phyloP scores from a whole-genome alignment of 1,140 invertebrate species.

The Steinernema khuongi region DNA sequence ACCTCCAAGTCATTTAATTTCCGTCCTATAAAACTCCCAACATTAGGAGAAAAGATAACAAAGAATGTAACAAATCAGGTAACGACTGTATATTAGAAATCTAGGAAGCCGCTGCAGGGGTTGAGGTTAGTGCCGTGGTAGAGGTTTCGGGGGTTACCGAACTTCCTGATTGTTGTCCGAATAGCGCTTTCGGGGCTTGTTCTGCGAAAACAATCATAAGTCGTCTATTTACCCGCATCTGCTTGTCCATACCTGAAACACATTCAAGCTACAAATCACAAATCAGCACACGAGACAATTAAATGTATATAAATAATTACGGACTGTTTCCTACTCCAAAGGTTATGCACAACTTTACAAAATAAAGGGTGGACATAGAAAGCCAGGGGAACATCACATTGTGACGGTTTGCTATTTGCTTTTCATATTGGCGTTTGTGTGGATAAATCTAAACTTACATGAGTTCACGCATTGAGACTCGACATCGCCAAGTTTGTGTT shows the following conservation, averaged over 20 bases:
- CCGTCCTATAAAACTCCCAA: no score
- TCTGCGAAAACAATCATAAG: slow-evolving; percentile 46
- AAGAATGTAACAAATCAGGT: no score
- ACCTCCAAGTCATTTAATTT: no score
- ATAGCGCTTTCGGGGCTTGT: slow-evolving; percentile 40
- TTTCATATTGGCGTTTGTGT: background rate
- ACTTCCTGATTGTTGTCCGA: slow-evolving; percentile 23
- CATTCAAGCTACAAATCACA: background rate
- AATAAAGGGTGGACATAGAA: no score
- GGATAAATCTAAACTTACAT: slow-evolving; percentile 32
- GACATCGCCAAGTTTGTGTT: slow-evolving; percentile 20
- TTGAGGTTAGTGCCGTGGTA: background rate
- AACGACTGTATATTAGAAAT: no score
- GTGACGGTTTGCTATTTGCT: no score
- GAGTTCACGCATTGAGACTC: slow-evolving; percentile 37
- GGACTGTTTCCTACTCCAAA: background rate
- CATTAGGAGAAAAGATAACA: no score
- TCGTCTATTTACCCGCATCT: slow-evolving; percentile 49
- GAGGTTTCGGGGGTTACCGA: slow-evolving; percentile 19
- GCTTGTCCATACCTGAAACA: slow-evolving; percentile 47
- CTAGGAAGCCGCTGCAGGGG: background rate
- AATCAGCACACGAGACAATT: no score
- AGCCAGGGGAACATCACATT: no score
- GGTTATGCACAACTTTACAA: background rate
- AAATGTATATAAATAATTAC: slow-evolving; percentile 5